These are phyloP conservation scores for Allacma fusca DNA, from an alignment of 2,888 invertebrate species.

Conservation along the genomic window DNA sequence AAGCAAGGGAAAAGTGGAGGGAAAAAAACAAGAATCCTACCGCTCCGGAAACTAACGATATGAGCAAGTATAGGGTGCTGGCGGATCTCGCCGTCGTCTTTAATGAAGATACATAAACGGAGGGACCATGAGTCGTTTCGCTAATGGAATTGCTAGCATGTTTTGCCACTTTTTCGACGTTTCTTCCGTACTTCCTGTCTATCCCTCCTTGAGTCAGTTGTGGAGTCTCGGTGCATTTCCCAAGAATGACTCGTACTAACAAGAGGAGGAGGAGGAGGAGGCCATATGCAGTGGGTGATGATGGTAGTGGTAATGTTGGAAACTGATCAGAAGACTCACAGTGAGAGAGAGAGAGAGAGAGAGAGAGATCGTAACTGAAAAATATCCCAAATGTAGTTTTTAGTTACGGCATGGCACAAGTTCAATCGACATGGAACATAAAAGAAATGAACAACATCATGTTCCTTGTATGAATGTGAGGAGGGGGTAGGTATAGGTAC, in stretches of 20 bases:
- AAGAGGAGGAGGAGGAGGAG: too few species aligned
- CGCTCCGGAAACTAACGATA: slow-evolving; percentile 57
- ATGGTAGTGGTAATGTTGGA: neutral
- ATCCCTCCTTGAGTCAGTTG: slow-evolving; percentile 22
- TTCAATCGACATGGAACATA: too few species aligned
- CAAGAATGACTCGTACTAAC: too few species aligned
- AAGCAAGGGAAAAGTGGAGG: slow-evolving; percentile 40
- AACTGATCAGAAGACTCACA: too few species aligned
- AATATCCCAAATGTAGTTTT: too few species aligned
- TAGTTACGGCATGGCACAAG: too few species aligned
- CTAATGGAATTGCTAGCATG: slow-evolving; percentile 54
- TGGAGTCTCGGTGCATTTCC: neutral
- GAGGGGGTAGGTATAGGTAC: too few species aligned
- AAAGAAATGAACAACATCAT: too few species aligned
- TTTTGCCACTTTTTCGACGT: slow-evolving; percentile 49
- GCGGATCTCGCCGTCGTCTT: slow-evolving; percentile 26
- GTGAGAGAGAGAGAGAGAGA: too few species aligned
- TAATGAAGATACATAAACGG: slow-evolving; percentile 43
- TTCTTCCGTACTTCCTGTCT: slow-evolving; percentile 46
- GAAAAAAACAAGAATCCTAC: slow-evolving; percentile 38
- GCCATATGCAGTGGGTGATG: too few species aligned
- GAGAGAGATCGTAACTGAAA: neutral
- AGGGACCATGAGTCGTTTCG: slow-evolving; percentile 29
- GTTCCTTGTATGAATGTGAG: too few species aligned
- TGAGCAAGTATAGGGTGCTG: slow-evolving; percentile 41